Evolutionary conservation across 2,113 vertebrate species (phyloP).

Genomic region (Vulpes vulpes): DNA sequence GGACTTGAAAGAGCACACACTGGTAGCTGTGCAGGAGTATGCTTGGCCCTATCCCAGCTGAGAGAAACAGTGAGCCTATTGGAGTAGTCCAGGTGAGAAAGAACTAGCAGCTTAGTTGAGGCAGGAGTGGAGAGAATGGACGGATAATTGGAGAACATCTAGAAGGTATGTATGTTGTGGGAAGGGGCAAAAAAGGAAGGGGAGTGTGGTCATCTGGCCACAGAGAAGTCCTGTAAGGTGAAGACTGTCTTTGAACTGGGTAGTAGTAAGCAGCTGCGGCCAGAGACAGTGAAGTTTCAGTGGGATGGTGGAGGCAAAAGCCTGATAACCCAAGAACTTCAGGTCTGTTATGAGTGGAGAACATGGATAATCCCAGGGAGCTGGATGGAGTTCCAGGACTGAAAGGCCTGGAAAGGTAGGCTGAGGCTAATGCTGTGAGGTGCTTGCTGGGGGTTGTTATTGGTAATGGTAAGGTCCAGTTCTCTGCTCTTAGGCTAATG

Average conservation of each 20-base stretch:
- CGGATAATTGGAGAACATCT: not conserved
- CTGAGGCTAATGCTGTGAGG: not conserved
- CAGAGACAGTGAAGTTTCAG: not conserved
- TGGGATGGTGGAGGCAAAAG: not conserved
- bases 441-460: not conserved
- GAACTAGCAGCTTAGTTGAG: not conserved
- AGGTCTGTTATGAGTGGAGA: not conserved
- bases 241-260: not conserved
- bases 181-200: not conserved
- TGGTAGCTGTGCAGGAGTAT: not conserved
- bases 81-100: not conserved
- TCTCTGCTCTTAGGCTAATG: not conserved
- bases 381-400: not conserved
- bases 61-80: not conserved
- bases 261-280: not conserved
- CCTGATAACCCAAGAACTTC: not conserved
- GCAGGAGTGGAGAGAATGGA: not conserved
- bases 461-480: not conserved
- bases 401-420: not conserved
- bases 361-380: not conserved
- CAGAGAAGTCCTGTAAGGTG: not conserved
- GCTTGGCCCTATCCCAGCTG: not conserved
- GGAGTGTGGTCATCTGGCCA: not conserved
- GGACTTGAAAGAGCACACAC: not conserved
- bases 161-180: not conserved